Base-by-base conservation (phyloP, 2,113 vertebrate genomes). In the Grus americana region DNA sequence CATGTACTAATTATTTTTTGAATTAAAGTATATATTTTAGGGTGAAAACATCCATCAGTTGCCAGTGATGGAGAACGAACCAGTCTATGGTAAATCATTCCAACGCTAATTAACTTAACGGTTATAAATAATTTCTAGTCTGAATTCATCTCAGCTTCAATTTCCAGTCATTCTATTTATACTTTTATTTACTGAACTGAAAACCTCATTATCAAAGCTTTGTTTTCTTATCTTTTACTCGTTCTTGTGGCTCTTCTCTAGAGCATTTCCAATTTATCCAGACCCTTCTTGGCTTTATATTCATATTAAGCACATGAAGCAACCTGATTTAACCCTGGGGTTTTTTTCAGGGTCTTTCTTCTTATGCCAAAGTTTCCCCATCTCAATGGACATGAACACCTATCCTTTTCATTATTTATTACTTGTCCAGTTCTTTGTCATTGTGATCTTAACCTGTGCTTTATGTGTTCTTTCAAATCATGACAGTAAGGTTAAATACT, bases 21-120 rank as follows among this genome's bases (percentile, higher is more conserved):
- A 96, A 93, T 93, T 85, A 59, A 94, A 93, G 78, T 85, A 55
- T 75, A 44, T 82, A 72, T 86, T 92, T 92, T 57, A 93, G 58
- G n/a, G 52, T 5, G 8, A 96, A 93, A 93, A 79, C 15, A 83
- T 67, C 67, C 54, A 79, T 88, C 62, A 90, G 71, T 85, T 92
- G 70, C 79, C 49, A 79, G 36, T 68, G 62, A 88, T 44, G 30
- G 40, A 85, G 74, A 96, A 87, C 1, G 1, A 94, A 85, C 15
- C 11, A 79, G 66, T 30, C 52, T 17, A 15, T 32, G 44, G 78
- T 85, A 94, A 95, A 91, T 79, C 65, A 79, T 79, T 82, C 78
- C 74, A 90, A 75, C 18, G 19, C 32, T 79, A 90, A 97, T 94
- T 95, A 92, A 90, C 54, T 24, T 52, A 82, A 80, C 2, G 0